Evolutionary conservation across 2,888 invertebrate species (phyloP).

Genomic region (Penaeus monodon): DNA sequence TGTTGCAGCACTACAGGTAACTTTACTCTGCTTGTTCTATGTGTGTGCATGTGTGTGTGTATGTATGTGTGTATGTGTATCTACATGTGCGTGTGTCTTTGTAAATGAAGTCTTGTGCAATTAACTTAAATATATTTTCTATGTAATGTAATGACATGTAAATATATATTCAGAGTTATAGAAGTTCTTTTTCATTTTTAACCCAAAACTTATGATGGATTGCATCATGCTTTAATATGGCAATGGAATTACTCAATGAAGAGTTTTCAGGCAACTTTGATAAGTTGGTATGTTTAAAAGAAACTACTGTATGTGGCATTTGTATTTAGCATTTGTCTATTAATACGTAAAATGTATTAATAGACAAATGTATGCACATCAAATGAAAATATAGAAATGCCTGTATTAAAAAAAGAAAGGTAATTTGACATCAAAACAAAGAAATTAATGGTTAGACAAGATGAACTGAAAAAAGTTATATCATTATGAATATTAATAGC

Average conservation of each 20-base stretch:
- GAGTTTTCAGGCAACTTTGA: neutral
- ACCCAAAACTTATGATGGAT: neutral
- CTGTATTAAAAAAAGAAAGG: too few species aligned
- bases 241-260: too few species aligned
- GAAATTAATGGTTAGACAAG: too few species aligned
- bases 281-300: too few species aligned
- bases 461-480: too few species aligned
- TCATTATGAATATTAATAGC: too few species aligned
- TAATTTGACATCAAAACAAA: too few species aligned
- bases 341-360: too few species aligned
- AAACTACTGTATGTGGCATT: too few species aligned
- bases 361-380: too few species aligned
- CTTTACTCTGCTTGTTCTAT: conserved; percentile 49
- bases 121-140: conserved; percentile 62
- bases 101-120: conserved; percentile 56
- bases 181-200: neutral
- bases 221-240: conserved; percentile 1
- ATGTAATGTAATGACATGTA: conserved; percentile 61
- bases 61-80: conserved; percentile 26
- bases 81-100: conserved; percentile 19
- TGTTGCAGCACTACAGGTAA: conserved; percentile 43
- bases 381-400: too few species aligned
- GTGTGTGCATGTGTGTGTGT: conserved; percentile 44
- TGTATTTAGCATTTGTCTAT: too few species aligned
- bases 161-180: conserved; percentile 61